These are phyloP conservation scores for Stenodema calcarata DNA, from an alignment of 2,888 invertebrate genomes.

Conservation along the genomic window DNA sequence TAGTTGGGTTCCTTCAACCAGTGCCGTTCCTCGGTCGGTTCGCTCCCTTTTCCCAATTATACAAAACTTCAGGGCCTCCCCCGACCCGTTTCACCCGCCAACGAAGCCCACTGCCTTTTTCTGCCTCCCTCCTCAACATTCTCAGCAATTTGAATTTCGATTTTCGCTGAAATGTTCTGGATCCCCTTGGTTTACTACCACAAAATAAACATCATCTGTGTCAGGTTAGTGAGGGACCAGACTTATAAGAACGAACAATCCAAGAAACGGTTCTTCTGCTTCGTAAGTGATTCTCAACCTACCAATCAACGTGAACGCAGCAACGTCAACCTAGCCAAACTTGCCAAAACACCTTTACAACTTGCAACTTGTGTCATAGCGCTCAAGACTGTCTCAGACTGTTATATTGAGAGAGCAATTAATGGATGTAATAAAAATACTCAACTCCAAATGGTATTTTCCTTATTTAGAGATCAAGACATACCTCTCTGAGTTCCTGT, in stretches of 20 bases:
- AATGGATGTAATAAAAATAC: too few species aligned
- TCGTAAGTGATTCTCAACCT: too few species aligned
- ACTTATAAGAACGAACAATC: too few species aligned
- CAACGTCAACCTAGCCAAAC: too few species aligned
- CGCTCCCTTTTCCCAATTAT: neutral
- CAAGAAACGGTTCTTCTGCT: too few species aligned
- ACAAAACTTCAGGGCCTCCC: neutral
- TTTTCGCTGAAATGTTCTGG: neutral
- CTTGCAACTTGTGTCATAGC: too few species aligned
- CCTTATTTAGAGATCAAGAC: neutral
- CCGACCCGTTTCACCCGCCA: neutral
- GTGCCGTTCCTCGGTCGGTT: neutral
- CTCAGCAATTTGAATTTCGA: neutral
- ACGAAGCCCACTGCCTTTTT: neutral
- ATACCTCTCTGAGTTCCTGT: conserved; percentile 10
- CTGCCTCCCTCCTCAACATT: neutral
- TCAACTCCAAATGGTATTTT: too few species aligned
- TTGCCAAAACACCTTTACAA: too few species aligned
- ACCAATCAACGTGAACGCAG: too few species aligned
- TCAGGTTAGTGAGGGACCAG: neutral
- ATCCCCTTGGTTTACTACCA: neutral
- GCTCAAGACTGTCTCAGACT: too few species aligned
- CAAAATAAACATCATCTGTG: neutral
- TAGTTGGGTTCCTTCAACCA: neutral
- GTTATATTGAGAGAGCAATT: too few species aligned